Base-by-base conservation (phyloP, 2,113 vertebrate species). In the Dissostichus mawsoni region DNA sequence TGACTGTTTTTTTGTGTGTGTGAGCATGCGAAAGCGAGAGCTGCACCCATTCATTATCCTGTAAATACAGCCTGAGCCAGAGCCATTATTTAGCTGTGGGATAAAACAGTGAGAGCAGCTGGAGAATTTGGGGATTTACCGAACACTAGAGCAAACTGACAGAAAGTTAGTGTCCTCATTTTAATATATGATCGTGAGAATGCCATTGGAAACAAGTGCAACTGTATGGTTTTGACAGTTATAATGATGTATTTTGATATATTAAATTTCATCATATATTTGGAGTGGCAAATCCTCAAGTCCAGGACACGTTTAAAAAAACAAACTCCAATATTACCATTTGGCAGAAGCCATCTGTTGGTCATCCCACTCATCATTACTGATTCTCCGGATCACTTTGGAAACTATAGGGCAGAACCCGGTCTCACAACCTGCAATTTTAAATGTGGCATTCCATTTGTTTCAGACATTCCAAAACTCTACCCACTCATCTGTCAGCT, bases 1-100 rank as follows among this genome's bases (percentile, higher is more conserved):
- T 8, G 69, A 36, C 66, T 85, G 67, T 53, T 11, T 81, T 78
- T 78, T 86, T 74, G 63, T 70, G 33, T 85, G 77, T 63, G 75
- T 74, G 78, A 81, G 78, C 53, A 56, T 76, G 87, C 4, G 1
- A 84, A 77, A 69, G 74, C 36, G 20, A 45, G 63, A 73, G 83
- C 77, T 70, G 72, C 47, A 76, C 72, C 77, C 87, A 45, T 88
- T 90, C 83, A 90, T 92, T 90, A 82, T 78, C 80, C 81, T 78
- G 87, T 86, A 90, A 90, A 89, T 87, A 90, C 87, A 89, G 78
- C 79, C 79, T 58, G 82, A 84, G 86, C 84, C 87, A 87, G 78
- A 88, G 52, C 61, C 78, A 68, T 88, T 90, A 87, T 92, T 89
- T 85, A 84, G 88, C 67, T 70, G 74, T 72, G 87, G 59, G 88